Base-by-base conservation (phyloP, 1,140 invertebrate species). In the Lithobius niger region DNA sequence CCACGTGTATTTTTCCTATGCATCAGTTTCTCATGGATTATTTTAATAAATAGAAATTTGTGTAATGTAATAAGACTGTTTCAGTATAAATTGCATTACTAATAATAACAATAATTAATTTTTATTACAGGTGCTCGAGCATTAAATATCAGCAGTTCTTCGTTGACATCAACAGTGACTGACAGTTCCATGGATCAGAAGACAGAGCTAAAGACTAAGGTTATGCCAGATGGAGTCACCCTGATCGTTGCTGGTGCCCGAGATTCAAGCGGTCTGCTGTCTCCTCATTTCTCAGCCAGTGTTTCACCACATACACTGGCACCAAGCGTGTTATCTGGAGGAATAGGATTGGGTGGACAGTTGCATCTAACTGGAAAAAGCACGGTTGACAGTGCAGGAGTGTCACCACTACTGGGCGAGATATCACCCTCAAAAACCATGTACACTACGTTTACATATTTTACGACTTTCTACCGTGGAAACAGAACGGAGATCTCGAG, bases 161-260 rank as follows among this genome's bases (percentile, higher is more conserved):
- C 50, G 48, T 40, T 50, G 19, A 52, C 51, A 50, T 28, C 60
- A 18, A 40, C 55, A 36, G 40, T 50, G 21, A 44, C 50, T 24
- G n/a, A n/a, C n/a, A 27, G n/a, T 31, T 55, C 55, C 42, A 42
- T 45, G 6, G 50, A 58, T 24, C 47, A 43, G 21, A n/a, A 53
- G 13, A 57, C 24, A 57, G 76, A 86, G 71, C 69, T 92, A 54
- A 86, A 86, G 2, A 91, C 87, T 15, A 81, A 86, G 65, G 76
- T 89, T n/a, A 89, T 91, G 86, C 84, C 83, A 19, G 91, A 92
- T 68, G 88, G 88, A 18, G 87, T 92, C 1, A 85, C 89, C 73
- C 83, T 92, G 42, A 84, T 91, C 59, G 83, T 86, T 47, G 86
- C 86, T 31, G 83, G 82, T 64, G 25, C 48, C 19, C 6, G 43